Conservation (phyloP, 2,113 vertebrate genomes). For the Rafetus swinhoei region DNA sequence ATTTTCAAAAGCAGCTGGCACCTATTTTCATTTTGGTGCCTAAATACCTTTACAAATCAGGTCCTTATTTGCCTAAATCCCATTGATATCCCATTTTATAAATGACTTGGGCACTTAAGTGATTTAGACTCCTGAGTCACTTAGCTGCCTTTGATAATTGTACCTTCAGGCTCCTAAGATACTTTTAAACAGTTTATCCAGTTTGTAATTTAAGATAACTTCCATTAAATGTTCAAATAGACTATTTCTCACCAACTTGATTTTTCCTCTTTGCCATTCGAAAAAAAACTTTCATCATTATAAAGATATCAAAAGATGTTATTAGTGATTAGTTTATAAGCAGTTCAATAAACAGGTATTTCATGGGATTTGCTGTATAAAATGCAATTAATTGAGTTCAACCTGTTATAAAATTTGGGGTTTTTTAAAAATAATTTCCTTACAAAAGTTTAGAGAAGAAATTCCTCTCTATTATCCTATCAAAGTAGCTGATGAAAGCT, state of each 20-base stretch:
- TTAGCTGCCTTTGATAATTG: background rate
- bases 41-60: background rate
- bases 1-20: background rate
- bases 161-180: background rate
- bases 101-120: background rate
- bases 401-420: background rate
- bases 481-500: background rate
- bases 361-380: background rate
- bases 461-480: background rate
- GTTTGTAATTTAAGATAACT: accelerated
- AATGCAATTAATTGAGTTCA: background rate
- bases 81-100: background rate
- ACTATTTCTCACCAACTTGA: background rate
- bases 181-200: background rate
- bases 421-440: background rate
- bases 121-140: background rate
- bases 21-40: background rate
- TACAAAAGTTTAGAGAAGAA: background rate
- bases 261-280: background rate
- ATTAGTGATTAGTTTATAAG: background rate
- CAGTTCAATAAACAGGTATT: background rate
- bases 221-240: background rate
- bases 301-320: background rate
- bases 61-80: background rate
- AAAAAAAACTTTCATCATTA: background rate